phyloP scores from a whole-genome alignment of 2,888 invertebrate species.

The Rapana venosa region DNA sequence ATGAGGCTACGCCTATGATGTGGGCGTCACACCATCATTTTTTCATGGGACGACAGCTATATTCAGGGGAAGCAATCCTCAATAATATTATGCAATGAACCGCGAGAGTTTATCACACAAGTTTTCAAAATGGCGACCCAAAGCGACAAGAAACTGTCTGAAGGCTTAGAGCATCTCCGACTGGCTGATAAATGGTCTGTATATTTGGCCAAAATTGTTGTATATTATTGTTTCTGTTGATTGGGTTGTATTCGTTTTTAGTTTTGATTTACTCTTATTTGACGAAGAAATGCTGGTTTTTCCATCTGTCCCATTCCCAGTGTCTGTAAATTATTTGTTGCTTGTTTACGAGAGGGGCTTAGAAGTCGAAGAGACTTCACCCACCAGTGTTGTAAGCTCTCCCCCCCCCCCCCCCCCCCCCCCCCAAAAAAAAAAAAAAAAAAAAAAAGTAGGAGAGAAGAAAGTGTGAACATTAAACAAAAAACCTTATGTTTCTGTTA shows the following conservation, averaged over 20 bases:
- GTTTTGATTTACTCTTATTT: constrained; percentile 6
- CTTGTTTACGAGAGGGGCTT: too few relatives aligned
- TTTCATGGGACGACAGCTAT: too few relatives aligned
- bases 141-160: constrained; percentile 68
- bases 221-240: not conserved
- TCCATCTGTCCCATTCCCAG: not conserved
- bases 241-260: not conserved
- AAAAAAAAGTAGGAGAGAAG: too few relatives aligned
- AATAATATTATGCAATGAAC: not conserved
- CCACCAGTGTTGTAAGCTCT: too few relatives aligned
- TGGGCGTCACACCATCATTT: too few relatives aligned
- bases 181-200: constrained; percentile 72
- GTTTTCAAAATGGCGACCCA: constrained; percentile 52
- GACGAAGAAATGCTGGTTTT: not conserved
- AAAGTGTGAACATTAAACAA: too few relatives aligned
- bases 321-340: too few relatives aligned
- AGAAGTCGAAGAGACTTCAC: too few relatives aligned
- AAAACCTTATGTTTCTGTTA: too few relatives aligned
- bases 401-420: too few relatives aligned
- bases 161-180: constrained; percentile 69
- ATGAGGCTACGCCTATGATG: too few relatives aligned
- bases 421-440: too few relatives aligned
- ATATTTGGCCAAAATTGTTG: not conserved
- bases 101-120: constrained; percentile 46
- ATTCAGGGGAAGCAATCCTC: constrained; percentile 7